Evolutionary conservation across 2,113 vertebrate species (phyloP), one percentile per base, ranked within the genome.

Genomic region (Vanacampus margaritifer): DNA sequence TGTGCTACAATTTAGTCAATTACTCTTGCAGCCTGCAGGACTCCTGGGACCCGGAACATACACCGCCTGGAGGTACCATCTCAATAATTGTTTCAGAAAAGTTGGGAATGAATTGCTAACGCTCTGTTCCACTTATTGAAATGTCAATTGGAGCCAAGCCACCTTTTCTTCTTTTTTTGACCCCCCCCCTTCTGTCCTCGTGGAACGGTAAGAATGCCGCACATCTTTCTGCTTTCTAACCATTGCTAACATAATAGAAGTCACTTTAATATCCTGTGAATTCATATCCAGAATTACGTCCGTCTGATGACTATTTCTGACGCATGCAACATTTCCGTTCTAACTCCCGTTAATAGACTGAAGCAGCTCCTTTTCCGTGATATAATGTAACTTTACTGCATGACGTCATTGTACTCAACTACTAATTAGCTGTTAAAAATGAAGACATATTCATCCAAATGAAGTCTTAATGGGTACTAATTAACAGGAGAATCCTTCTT

Each of bases 41-140:
- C 97, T 95, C 97, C 94, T 71, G 97, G 97, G 97, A 98, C 94
- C 94, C 93, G 95, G 94, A 99, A 95, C 95, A 98, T 94, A 94
- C 96, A 98, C 93, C 94, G 97, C 96, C 97, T 97, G 91, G 96
- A 98, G 97, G 96, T 98, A 94, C 83, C 93, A 94, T 96, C 95
- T 95, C 94, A 95, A 94, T 98, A 98, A 99, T 99, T 97, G 96
- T 98, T 98, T 97, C 95, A 93, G 93, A 90, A 96, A 96, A 96
- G 93, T 95, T 95, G 93, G 94, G 91, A 92, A 95, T 95, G 94
- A 94, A 98, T 98, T 95, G 94, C 94, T 93, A 96, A 94, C 92
- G 91, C 95, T 95, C 93, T 94, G 94, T 95, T 96, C 95, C 95
- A 97, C 95, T 99, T 98, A 97, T 96, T 97, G 94, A 97, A 98